Evolutionary conservation across 1,140 invertebrate species (phyloP).

Genomic region (Tenebrio molitor): DNA sequence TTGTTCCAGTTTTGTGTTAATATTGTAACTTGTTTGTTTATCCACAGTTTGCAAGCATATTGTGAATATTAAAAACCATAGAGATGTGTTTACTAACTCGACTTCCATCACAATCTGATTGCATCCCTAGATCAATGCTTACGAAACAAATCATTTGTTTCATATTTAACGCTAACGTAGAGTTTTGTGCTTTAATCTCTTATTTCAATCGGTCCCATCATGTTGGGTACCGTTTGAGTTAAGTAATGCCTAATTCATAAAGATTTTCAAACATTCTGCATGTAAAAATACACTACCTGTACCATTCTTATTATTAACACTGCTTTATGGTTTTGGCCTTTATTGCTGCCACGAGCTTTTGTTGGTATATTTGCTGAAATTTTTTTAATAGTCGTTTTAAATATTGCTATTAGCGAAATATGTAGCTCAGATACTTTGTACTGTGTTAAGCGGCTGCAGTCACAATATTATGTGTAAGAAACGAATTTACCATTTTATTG

Average conservation of each 20-base stretch:
- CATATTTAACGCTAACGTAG: slow-evolving; percentile 54
- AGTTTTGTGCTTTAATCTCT: slow-evolving; percentile 51
- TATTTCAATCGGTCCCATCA: slow-evolving; percentile 7
- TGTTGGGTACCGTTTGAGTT: background rate
- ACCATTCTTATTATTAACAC: slow-evolving; percentile 59
- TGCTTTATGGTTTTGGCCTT: slow-evolving; percentile 63
- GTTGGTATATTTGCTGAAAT: slow-evolving; percentile 49
- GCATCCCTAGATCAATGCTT: slow-evolving; percentile 52
- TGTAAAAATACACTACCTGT: slow-evolving; percentile 67
- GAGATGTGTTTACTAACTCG: slow-evolving; percentile 46
- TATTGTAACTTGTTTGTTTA: slow-evolving; percentile 50
- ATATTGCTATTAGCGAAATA: slow-evolving; percentile 39
- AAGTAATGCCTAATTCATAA: slow-evolving; percentile 31
- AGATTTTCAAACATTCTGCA: slow-evolving; percentile 74
- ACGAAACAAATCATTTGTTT: slow-evolving; percentile 46
- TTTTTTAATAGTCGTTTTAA: slow-evolving; percentile 40
- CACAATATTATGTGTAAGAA: slow-evolving; percentile 4
- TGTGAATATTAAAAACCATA: slow-evolving; percentile 52
- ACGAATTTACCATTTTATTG: background rate
- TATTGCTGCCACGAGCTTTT: slow-evolving; percentile 58
- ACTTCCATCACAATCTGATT: slow-evolving; percentile 61
- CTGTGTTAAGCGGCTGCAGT: slow-evolving; percentile 5
- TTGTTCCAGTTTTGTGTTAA: background rate
- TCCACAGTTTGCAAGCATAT: slow-evolving; percentile 58
- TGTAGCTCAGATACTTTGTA: slow-evolving; percentile 9